Base-by-base conservation (phyloP, 2,888 invertebrate genomes). In the Monoplex corrugatus region DNA sequence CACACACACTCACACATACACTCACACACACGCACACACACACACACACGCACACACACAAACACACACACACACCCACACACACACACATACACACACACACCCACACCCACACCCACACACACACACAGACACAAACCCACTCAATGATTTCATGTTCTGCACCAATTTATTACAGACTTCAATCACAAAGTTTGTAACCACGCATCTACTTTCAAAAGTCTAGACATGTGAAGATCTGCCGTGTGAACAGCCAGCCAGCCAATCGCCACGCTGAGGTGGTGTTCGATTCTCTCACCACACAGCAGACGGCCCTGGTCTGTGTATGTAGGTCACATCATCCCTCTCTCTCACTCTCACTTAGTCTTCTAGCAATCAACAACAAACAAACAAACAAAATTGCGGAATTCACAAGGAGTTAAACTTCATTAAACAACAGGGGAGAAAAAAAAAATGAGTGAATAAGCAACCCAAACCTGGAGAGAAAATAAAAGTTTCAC, bases 181-280 rank as follows among this genome's bases (percentile, higher is more conserved):
- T 50, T 57, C 82, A 87, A 63, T 63, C 78, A 78, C 78, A 87
- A 87, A 87, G 84, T 84, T 84, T 57, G 84, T 84, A 84, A 57
- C 84, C 84, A 84, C 43, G 84, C 84, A 84, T 84, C 84, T 84
- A 84, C 57, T n/a, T 84, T 38, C 84, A 35, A 0, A 38, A 57
- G 38, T 84, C 44, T n/a, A 28, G 50, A 84, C 84, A 57, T 5
- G 50, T 44, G 45, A 82, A 44, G 82, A 32, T 28, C 57, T 38
- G 44, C 32, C 57, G 45, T 6, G 19, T 57, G 38, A 23, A 57
- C 50, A 57, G 57, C 57, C 38, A 38, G 57, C 84, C 45, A 44
- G 57, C 57, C 38, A 38, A 38, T 57, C 45, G 32, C 38, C 50
- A 32, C 82, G 45, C 32, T 32, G 8, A 1, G 6, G 38, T 84